Conservation (phyloP, 2,113 vertebrate genomes). For the Physeter macrocephalus region DNA sequence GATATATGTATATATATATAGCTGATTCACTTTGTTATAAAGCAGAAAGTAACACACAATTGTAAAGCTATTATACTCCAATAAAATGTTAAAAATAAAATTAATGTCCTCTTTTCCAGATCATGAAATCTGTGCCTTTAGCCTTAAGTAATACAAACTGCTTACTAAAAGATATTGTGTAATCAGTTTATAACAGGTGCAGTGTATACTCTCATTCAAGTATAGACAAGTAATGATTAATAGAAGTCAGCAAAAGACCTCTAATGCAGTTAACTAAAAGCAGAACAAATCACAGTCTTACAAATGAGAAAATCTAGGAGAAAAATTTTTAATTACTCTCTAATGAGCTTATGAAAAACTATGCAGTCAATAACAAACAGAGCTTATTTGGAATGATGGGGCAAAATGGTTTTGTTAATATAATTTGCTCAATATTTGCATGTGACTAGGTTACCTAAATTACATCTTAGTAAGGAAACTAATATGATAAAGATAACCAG, state of each 20-base stretch:
- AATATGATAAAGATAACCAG: slow-evolving; percentile 1
- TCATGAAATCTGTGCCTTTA: not conserved
- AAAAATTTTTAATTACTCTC: not conserved
- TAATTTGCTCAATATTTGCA: not conserved
- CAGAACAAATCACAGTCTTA: not conserved
- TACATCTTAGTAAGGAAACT: not conserved
- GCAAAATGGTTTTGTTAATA: not conserved
- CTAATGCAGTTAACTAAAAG: not conserved
- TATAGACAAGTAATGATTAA: not conserved
- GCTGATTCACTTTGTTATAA: too few relatives aligned
- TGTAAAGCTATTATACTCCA: too few relatives aligned
- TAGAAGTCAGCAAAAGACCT: not conserved
- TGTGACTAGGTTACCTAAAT: not conserved
- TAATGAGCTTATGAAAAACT: not conserved
- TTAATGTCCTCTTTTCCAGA: not conserved
- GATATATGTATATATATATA: too few relatives aligned
- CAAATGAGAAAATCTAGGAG: not conserved
- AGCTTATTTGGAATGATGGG: not conserved
- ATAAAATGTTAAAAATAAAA: too few relatives aligned
- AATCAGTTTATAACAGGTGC: not conserved
- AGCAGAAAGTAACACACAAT: too few relatives aligned
- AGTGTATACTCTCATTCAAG: not conserved
- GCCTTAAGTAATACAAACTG: not conserved
- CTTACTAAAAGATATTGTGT: not conserved
- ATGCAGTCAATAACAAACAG: not conserved